These are phyloP conservation scores for Manis pentadactyla DNA, from an alignment of 2,797 vertebrate species.

Conservation along the genomic window DNA sequence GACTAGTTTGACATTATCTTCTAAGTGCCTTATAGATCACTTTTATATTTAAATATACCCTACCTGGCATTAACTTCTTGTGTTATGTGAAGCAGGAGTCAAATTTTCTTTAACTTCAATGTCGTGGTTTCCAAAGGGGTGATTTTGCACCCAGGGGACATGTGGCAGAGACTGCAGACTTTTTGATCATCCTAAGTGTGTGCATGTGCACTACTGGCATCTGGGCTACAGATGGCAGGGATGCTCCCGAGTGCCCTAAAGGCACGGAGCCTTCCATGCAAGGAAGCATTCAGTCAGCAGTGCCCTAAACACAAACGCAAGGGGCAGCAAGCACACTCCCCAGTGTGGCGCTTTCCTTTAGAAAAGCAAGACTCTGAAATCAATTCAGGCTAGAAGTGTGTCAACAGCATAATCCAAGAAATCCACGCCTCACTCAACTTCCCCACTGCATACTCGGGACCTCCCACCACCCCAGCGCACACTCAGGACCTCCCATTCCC, in stretches of 20 bases:
- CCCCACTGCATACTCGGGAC: fast-evolving
- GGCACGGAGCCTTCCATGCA: not conserved
- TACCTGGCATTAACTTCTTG: not conserved
- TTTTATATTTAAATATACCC: not conserved
- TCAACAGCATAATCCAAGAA: not conserved
- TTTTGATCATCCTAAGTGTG: not conserved
- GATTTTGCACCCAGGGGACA: not conserved
- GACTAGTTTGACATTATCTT: not conserved
- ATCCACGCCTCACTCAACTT: not conserved
- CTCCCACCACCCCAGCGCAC: fast-evolving
- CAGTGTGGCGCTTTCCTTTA: not conserved
- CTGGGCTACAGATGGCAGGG: fast-evolving
- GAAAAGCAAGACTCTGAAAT: not conserved
- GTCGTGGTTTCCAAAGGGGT: not conserved
- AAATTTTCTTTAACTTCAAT: not conserved
- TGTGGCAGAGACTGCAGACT: no score
- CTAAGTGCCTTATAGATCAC: not conserved
- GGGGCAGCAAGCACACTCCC: not conserved
- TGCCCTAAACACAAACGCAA: not conserved
- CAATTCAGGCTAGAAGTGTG: not conserved
- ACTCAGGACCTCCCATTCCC: not conserved
- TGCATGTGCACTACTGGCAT: no score
- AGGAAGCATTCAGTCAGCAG: not conserved
- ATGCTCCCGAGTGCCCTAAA: not conserved
- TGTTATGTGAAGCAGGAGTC: not conserved